Conservation (phyloP, 2,113 vertebrate genomes). For the Elephantulus edwardii region DNA sequence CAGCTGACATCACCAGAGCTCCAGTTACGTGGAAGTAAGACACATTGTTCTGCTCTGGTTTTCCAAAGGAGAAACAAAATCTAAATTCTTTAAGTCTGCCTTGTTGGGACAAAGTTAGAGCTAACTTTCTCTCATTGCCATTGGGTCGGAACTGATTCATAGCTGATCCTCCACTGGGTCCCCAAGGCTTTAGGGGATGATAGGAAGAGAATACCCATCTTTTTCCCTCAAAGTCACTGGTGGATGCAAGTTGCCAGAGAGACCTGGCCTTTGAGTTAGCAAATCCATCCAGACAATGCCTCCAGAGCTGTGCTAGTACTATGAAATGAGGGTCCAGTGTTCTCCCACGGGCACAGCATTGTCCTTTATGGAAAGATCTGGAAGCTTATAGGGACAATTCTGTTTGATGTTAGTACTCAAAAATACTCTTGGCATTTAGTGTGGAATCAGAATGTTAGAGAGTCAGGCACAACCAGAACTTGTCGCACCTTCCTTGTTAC, state of each 20-base stretch:
- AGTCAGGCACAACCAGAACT: background rate
- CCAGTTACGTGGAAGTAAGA: constrained; percentile 11
- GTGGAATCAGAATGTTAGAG: background rate
- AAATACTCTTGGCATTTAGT: background rate
- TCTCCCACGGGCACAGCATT: background rate
- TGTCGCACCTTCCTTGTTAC: background rate
- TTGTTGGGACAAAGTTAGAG: background rate
- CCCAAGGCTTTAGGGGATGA: too few relatives aligned
- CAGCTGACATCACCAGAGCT: too few relatives aligned
- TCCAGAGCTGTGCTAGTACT: too few relatives aligned
- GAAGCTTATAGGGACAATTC: background rate
- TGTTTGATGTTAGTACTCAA: too few relatives aligned
- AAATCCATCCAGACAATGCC: too few relatives aligned
- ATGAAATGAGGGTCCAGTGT: background rate
- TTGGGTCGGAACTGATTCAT: too few relatives aligned
- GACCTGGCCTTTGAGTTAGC: too few relatives aligned
- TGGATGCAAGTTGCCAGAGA: too few relatives aligned
- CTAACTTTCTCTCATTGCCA: too few relatives aligned
- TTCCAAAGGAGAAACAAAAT: constrained; percentile 17
- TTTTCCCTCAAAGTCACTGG: too few relatives aligned
- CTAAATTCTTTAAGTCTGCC: background rate
- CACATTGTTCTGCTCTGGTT: background rate
- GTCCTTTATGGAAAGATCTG: background rate
- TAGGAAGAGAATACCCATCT: too few relatives aligned
- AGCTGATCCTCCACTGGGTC: too few relatives aligned